These are phyloP conservation scores for Crotalus helleri DNA, from an alignment of 2,113 vertebrate genomes.

Conservation along the genomic window DNA sequence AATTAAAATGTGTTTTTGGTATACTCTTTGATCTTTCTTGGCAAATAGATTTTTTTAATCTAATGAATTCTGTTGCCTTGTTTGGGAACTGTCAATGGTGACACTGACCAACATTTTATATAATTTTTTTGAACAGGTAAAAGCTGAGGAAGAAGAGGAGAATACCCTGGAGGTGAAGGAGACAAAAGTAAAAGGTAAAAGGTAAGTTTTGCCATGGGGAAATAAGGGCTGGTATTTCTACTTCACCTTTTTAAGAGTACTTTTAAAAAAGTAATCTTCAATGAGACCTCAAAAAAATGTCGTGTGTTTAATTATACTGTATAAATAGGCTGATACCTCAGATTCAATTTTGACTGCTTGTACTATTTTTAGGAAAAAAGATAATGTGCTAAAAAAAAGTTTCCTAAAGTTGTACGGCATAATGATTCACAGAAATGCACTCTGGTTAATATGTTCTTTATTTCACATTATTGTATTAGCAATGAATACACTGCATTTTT, in stretches of 20 bases:
- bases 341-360: neutral
- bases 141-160: slow-evolving; percentile 91
- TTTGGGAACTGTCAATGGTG: neutral
- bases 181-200: slow-evolving; percentile 81
- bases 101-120: neutral
- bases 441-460: neutral
- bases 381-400: neutral
- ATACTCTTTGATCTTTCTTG: rapidly evolving
- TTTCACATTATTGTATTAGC: neutral
- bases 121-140: slow-evolving; percentile 74
- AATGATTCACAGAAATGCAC: neutral
- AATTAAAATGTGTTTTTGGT: neutral
- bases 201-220: slow-evolving; percentile 66
- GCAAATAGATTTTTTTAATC: rapidly evolving
- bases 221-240: neutral
- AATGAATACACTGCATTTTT: neutral
- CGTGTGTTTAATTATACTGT: neutral
- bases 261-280: neutral
- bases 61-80: rapidly evolving
- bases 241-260: neutral
- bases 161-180: slow-evolving; percentile 83
- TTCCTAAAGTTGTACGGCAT: neutral
- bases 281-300: neutral
- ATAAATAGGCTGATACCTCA: neutral
- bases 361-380: neutral